Conservation (phyloP, 2,888 invertebrate species). For the Drosophila mettleri region DNA sequence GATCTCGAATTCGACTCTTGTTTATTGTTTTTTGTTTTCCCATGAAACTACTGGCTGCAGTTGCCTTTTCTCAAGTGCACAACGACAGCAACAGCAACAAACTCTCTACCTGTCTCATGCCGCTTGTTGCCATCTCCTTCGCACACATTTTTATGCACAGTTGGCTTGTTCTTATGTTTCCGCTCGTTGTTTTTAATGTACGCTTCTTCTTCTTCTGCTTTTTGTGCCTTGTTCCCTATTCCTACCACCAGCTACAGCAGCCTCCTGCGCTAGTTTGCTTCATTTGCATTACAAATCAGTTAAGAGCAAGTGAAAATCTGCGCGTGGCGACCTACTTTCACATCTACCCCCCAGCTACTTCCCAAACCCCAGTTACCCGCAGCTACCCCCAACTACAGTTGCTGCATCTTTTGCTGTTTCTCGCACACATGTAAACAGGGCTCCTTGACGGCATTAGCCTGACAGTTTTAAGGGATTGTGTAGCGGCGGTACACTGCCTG, state of each 20-base stretch:
- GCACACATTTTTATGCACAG: conserved; percentile 9
- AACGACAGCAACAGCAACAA: not conserved
- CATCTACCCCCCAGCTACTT: not conserved
- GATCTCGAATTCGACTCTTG: conserved; percentile 15
- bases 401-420: conserved; percentile 7
- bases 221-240: not conserved
- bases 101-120: conserved; percentile 1
- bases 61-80: conserved; percentile 51
- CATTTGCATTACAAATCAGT: conserved; percentile 81
- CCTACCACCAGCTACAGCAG: conserved; percentile 33
- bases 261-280: conserved; percentile 70
- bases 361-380: not conserved
- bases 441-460: conserved; percentile 54
- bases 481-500: conserved; percentile 50
- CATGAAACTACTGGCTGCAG: conserved; percentile 50
- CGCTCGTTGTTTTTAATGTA: conserved; percentile 35
- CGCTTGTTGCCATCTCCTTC: conserved; percentile 10
- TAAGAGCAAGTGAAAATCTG: conserved; percentile 69
- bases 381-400: not conserved
- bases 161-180: conserved; percentile 42
- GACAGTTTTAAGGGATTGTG: conserved; percentile 61
- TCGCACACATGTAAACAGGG: conserved; percentile 40
- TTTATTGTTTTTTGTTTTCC: conserved; percentile 44
- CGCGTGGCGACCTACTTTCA: conserved; percentile 71
- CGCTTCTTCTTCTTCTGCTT: conserved; percentile 1